Conservation (phyloP, 2,888 invertebrate species). For the Xanthia togata region DNA sequence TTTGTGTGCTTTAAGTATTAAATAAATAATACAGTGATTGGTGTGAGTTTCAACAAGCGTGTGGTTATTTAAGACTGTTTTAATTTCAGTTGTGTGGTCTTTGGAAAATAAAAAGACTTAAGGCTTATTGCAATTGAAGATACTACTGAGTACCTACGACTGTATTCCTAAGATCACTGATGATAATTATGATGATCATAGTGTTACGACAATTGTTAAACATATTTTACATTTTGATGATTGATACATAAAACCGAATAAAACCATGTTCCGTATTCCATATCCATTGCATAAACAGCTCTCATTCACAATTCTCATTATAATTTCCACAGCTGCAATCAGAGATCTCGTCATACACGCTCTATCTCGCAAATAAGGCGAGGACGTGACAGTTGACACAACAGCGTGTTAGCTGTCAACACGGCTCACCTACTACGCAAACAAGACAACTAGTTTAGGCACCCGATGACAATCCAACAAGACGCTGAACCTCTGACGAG, state of each 20-base stretch:
- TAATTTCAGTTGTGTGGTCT: slow-evolving; percentile 1
- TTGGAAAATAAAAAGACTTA: background rate
- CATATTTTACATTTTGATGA: background rate
- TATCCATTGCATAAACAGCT: slow-evolving; percentile 9
- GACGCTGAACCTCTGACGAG: slow-evolving; percentile 51
- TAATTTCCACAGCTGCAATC: slow-evolving; percentile 51
- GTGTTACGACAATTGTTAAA: too few relatives aligned
- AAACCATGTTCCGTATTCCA: background rate
- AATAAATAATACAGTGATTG: background rate
- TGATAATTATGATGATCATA: background rate
- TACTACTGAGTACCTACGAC: background rate
- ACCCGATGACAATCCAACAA: slow-evolving; percentile 64
- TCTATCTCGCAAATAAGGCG: slow-evolving; percentile 58
- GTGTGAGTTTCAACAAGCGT: background rate
- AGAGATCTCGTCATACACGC: slow-evolving; percentile 53
- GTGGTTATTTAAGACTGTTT: background rate
- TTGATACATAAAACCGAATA: slow-evolving; percentile 1
- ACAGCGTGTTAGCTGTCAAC: slow-evolving; percentile 65
- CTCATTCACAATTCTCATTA: slow-evolving; percentile 29
- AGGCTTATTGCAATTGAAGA: background rate
- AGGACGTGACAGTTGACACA: slow-evolving; percentile 57
- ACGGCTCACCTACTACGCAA: slow-evolving; percentile 64
- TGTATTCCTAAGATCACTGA: background rate
- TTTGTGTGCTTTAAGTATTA: too few relatives aligned
- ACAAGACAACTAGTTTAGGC: slow-evolving; percentile 66